Conservation (phyloP, 2,888 invertebrate species). For the Schizaphis graminum region DNA sequence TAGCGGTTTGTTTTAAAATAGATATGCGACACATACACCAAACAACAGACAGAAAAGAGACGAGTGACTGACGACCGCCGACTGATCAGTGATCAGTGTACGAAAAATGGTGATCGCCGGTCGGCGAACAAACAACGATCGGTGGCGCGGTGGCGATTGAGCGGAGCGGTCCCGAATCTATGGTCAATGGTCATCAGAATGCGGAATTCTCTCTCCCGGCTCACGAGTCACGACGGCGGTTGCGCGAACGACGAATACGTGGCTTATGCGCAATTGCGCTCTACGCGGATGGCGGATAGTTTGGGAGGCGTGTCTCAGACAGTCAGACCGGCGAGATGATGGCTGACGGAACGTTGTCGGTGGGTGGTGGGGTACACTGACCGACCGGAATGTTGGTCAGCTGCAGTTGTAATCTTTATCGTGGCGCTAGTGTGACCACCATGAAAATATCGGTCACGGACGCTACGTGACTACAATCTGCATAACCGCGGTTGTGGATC, state of each 20-base stretch:
- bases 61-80: not conserved
- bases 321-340: not conserved
- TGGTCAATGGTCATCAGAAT: too few relatives aligned
- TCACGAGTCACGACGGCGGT: too few relatives aligned
- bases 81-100: not conserved
- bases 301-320: not conserved
- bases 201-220: too few relatives aligned
- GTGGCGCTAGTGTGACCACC: not conserved
- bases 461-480: not conserved
- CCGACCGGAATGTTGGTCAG: not conserved
- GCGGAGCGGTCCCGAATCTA: not conserved
- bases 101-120: not conserved
- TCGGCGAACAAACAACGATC: not conserved
- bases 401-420: not conserved
- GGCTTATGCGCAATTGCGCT: not conserved
- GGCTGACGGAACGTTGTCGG: rapidly evolving
- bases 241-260: not conserved
- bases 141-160: not conserved
- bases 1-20: not conserved
- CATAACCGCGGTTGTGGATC: not conserved
- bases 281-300: not conserved
- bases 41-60: not conserved
- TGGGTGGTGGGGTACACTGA: not conserved
- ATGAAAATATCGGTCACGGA: not conserved
- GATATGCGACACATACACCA: not conserved